Evolutionary conservation across 2,797 vertebrate species (phyloP), one percentile per base, ranked within the genome.

Genomic region (Megalops cyprinoides): DNA sequence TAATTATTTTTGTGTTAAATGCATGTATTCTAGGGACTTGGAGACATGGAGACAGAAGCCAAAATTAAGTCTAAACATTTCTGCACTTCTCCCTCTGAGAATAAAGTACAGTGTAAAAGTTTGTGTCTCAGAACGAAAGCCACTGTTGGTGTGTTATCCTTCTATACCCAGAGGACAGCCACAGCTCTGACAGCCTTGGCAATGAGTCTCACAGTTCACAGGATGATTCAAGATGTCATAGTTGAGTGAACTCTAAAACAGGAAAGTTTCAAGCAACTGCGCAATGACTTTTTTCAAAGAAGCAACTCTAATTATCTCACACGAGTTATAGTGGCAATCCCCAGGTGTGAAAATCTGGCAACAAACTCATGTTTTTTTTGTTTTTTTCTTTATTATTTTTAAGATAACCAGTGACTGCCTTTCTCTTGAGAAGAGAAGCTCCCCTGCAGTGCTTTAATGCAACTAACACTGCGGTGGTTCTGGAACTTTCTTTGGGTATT

Each of bases 241-340:
- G 65, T 12, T 4, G 51, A 25, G 79, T 51, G 53, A 42, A 48
- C 53, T 31, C 25, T 74, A 20, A 75, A 20, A 31, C 23, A n/a
- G 49, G 78, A 39, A 37, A 31, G 58, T 53, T 69, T 58, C 49
- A n/a, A 28, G 78, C 58, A 25, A 58, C 6, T 1, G 39, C 42
- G 25, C 23, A 20, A 18, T 37, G 48, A 20, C 15, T 79, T 18
- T 48, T 71, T 62, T 49, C n/a, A 55, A 62, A 77, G 60, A 48
- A 77, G 9, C 23, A 14, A 10, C 2, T 67, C 44, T 53, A 81
- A 81, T 81, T 80, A 80, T 81, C 80, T 65, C 74, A 39, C 34
- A 74, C n/a, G 28, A 14, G 31, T 65, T 65, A 65, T 15, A 37
- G 20, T 31, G 25, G 44, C 58, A 65, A 37, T 39, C 28, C 71